These are phyloP conservation scores for Aplodontia rufa DNA, from an alignment of 2,113 vertebrate genomes.

Conservation along the genomic window DNA sequence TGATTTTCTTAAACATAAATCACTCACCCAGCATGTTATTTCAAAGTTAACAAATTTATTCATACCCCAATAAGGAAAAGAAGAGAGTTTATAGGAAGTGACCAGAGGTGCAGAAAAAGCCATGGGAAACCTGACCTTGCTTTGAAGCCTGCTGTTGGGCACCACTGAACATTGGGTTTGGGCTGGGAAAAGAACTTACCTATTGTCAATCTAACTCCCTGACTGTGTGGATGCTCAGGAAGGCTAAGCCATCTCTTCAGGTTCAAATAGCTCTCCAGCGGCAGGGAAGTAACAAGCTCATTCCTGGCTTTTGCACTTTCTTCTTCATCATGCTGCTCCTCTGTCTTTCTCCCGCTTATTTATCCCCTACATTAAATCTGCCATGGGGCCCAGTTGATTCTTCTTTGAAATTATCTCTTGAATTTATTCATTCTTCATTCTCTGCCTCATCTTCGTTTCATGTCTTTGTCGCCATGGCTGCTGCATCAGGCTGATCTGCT, in stretches of 20 bases:
- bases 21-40: not conserved
- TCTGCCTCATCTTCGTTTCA: not conserved
- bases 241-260: not conserved
- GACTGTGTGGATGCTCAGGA: not conserved
- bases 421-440: not conserved
- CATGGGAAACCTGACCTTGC: not conserved
- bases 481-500: not conserved
- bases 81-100: not conserved
- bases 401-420: not conserved
- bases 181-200: not conserved
- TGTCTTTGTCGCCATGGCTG: not conserved
- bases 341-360: not conserved
- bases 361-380: not conserved
- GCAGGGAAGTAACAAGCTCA: not conserved
- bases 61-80: not conserved
- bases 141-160: not conserved
- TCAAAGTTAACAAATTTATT: not conserved
- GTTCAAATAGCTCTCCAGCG: not conserved
- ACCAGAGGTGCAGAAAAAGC: not conserved
- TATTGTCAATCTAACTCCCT: not conserved
- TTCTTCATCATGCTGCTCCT: not conserved
- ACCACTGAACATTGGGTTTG: not conserved
- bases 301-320: not conserved
- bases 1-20: not conserved
- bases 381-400: not conserved